Evolutionary conservation across 2,797 vertebrate species (phyloP).

Genomic region (Microhierax caerulescens): DNA sequence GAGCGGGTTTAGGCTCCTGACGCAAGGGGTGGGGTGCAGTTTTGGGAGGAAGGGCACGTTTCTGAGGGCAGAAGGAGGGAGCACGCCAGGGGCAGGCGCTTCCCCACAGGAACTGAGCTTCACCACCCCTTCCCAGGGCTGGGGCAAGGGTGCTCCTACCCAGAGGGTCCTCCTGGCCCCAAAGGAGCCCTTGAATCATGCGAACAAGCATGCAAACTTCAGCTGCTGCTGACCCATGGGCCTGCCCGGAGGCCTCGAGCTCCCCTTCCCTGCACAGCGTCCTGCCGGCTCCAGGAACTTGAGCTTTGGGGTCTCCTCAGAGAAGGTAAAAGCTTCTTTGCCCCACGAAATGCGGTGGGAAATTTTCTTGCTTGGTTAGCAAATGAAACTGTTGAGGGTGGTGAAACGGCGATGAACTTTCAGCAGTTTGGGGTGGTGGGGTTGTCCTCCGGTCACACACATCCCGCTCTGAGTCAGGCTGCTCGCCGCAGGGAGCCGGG

Average conservation of each 20-base stretch:
- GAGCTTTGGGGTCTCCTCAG: neutral
- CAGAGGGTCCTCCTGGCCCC: neutral
- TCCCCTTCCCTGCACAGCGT: neutral
- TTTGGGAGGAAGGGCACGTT: neutral
- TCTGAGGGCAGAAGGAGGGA: neutral
- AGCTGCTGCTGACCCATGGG: rapidly evolving
- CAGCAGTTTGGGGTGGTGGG: neutral
- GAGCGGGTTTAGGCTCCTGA: neutral
- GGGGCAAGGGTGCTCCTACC: neutral
- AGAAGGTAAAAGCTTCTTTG: neutral
- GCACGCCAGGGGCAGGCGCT: rapidly evolving
- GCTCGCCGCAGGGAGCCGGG: neutral
- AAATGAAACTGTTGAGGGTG: neutral
- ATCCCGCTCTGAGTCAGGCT: neutral
- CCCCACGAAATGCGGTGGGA: neutral
- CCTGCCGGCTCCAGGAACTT: neutral
- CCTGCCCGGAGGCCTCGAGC: rapidly evolving
- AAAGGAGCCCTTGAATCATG: neutral
- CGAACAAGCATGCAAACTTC: neutral
- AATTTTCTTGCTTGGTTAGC: neutral
- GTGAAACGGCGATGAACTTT: neutral
- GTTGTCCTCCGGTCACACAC: neutral
- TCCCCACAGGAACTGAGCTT: neutral
- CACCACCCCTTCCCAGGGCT: neutral
- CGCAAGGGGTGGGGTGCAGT: neutral